These are phyloP conservation scores for Drosophila percnosoma DNA, from an alignment of 2,888 invertebrate species.

Conservation along the genomic window DNA sequence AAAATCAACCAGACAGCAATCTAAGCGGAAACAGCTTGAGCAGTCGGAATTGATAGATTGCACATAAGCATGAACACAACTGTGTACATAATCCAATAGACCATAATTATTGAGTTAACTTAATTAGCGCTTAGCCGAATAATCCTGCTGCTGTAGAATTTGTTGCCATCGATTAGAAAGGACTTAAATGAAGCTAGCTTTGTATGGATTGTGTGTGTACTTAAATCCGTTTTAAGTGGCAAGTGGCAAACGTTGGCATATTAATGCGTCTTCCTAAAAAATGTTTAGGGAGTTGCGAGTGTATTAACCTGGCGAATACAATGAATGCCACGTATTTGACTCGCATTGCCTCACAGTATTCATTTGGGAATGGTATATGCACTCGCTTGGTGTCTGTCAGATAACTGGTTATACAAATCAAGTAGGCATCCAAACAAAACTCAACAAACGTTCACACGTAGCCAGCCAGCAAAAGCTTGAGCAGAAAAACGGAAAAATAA, in stretches of 20 bases:
- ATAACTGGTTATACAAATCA: constrained; percentile 30
- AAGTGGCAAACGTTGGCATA: neutral
- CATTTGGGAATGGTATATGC: constrained; percentile 27
- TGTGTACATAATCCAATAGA: neutral
- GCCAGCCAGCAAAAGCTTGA: constrained; percentile 4
- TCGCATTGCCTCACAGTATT: constrained; percentile 44
- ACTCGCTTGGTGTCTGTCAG: constrained; percentile 14
- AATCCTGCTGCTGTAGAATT: neutral
- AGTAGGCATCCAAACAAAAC: constrained; percentile 34
- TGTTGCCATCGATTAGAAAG: neutral
- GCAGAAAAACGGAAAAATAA: constrained; percentile 35
- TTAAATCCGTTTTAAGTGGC: neutral
- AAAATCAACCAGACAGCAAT: neutral
- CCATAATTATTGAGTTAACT: neutral
- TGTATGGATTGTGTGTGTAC: neutral
- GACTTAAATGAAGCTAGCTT: neutral
- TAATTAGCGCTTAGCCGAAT: neutral
- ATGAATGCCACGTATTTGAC: constrained; percentile 49
- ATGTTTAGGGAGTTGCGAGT: constrained; percentile 12
- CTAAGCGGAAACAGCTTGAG: neutral
- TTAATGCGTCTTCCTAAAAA: neutral
- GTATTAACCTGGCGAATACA: constrained; percentile 36
- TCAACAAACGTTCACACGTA: constrained; percentile 58
- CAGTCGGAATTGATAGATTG: neutral
- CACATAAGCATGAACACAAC: neutral